Evolutionary conservation across 2,113 vertebrate species (phyloP), one percentile per base, ranked within the genome.

Genomic region (Melanerpes aurifrons): DNA sequence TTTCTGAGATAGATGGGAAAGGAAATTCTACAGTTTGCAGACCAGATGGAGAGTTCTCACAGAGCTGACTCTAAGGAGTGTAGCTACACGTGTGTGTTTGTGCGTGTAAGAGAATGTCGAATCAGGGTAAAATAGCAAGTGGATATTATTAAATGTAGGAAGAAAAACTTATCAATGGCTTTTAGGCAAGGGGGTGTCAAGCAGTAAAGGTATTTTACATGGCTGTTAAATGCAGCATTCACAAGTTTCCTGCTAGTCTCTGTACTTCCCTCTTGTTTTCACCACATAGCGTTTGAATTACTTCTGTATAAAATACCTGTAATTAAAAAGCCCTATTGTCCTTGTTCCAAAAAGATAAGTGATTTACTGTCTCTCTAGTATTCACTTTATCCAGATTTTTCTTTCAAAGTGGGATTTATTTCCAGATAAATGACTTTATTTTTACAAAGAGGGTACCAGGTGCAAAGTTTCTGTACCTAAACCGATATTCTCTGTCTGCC

Each of bases 1-100:
- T 97, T 97, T 96, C 96, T 96, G 97, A 94, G 94, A 97, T 94
- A 96, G 96, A 97, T 97, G 96, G 97, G 96, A 96, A 97, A 97
- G 97, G 97, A 97, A 97, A 97, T 93, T 94, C 96, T 96, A 95
- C 96, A 89, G 94, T 96, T 96, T 96, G 93, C 96, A 97, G 97
- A 93, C 96, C 95, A 96, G 96, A 97, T 97, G 96, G 97, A 90
- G 96, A 87, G 85, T 97, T 97, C 96, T 97, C 96, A 97, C 95
- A 97, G 97, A 62, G 28, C 95, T 91, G 95, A 45, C 94, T 95
- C 17, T 43, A 91, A 92, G 89, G 58, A 93, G 91, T 87, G 70
- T 75, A 72, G 75, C 73, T 84, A 94, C 83, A 88, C 28, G 11
- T 80, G 91, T 76, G 80, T 71, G 32, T 82, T 59, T 53, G 61